Percentiles rank a stretch among this genome's conserved stretches.
phyloP scores from a whole-genome alignment of 2,113 vertebrate genomes.

The Bos indicus region DNA sequence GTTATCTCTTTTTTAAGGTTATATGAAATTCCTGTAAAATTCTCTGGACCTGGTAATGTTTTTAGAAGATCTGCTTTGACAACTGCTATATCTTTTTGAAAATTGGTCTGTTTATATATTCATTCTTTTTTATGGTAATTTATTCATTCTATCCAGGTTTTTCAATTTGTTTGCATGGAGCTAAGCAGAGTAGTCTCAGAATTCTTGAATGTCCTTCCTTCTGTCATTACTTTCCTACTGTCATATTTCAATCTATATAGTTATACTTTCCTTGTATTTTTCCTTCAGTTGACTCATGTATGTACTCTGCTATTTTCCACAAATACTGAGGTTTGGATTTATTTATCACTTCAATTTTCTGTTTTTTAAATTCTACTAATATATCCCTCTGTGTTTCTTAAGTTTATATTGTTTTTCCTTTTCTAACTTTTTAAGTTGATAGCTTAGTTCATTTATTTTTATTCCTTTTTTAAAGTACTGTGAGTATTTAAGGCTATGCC shows the following conservation, averaged over 20 bases:
- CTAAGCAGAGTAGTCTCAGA: constrained; percentile 14
- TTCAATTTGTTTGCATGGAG: constrained; percentile 23
- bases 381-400: background rate
- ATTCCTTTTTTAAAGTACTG: background rate
- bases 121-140: constrained; percentile 42
- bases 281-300: background rate
- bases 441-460: background rate
- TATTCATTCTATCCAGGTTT: constrained; percentile 52
- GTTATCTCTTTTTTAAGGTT: background rate
- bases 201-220: constrained; percentile 21
- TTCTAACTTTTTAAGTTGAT: background rate
- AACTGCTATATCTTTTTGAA: constrained; percentile 46
- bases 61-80: background rate
- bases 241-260: constrained; percentile 26
- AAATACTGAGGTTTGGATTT: background rate
- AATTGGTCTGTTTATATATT: constrained; percentile 19
- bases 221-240: background rate
- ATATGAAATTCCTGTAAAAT: constrained; percentile 25
- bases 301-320: background rate
- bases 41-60: background rate
- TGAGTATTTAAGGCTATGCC: background rate
- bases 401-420: background rate
- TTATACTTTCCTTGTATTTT: background rate
- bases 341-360: background rate
- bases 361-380: background rate